Conservation (phyloP, 1,140 invertebrate species). For the Gonioctena quinquepunctata region DNA sequence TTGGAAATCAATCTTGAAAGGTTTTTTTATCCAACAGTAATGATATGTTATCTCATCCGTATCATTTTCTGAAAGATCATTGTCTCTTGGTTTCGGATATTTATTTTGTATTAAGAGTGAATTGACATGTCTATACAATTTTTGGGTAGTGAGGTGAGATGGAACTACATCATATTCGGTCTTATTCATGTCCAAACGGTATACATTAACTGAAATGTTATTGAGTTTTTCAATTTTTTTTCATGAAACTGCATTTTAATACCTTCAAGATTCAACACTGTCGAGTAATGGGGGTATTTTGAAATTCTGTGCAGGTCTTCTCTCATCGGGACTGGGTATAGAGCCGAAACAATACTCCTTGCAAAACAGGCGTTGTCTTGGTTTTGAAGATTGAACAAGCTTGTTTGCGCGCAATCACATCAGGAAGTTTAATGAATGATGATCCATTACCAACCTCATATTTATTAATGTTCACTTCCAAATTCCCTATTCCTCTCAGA, state of each 20-base stretch:
- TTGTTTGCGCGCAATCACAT: constrained; percentile 44
- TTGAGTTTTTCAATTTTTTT: constrained; percentile 54
- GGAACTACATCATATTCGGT: constrained; percentile 40
- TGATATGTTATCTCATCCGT: constrained; percentile 23
- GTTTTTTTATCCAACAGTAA: constrained; percentile 51
- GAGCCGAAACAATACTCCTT: constrained; percentile 47
- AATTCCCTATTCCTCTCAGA: constrained; percentile 12
- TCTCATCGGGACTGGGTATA: constrained; percentile 46
- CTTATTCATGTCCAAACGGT: constrained; percentile 26
- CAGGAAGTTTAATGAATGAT: constrained; percentile 47
- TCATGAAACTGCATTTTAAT: constrained; percentile 53
- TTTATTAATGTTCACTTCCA: constrained; percentile 26
- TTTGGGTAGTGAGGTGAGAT: constrained; percentile 42
- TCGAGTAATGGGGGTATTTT: constrained; percentile 45
- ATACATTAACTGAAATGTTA: constrained; percentile 48
- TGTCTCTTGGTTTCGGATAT: neutral
- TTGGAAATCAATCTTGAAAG: constrained; percentile 42
- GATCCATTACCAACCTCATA: constrained; percentile 45
- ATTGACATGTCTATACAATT: constrained; percentile 43
- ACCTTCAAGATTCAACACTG: constrained; percentile 50
- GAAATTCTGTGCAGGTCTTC: constrained; percentile 31
- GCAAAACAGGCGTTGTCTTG: constrained; percentile 49
- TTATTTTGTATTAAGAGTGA: constrained; percentile 39
- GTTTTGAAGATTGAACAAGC: constrained; percentile 54
- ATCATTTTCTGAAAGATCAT: neutral